Evolutionary conservation across 2,888 invertebrate genomes (phyloP).

Genomic region (Cheilosia vulpina): DNA sequence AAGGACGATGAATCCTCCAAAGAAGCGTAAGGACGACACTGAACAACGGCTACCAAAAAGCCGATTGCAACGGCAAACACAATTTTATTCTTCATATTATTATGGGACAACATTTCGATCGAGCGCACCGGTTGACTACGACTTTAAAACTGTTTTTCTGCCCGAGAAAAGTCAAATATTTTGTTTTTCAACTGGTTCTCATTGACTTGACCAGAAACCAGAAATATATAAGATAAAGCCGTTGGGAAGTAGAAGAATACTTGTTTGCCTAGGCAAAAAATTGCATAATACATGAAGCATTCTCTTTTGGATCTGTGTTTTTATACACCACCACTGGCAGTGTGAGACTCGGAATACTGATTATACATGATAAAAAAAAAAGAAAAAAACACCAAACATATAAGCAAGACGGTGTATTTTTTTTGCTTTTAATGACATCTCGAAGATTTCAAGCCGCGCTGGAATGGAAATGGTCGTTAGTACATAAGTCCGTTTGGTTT

Average conservation of each 20-base stretch:
- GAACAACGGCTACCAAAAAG: constrained; percentile 59
- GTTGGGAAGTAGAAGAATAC: constrained; percentile 75
- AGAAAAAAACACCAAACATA: constrained; percentile 14
- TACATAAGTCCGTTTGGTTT: constrained; percentile 66
- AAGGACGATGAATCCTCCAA: constrained; percentile 23
- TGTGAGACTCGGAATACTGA: constrained; percentile 69
- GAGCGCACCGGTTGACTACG: constrained; percentile 74
- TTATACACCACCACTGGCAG: constrained; percentile 62
- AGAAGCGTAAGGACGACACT: constrained; percentile 65
- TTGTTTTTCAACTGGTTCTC: constrained; percentile 75
- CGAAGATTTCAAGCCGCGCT: constrained; percentile 56
- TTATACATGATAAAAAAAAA: constrained; percentile 50
- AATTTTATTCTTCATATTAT: constrained; percentile 71
- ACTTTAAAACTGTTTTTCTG: constrained; percentile 72
- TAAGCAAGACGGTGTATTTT: neutral
- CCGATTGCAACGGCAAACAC: constrained; percentile 63
- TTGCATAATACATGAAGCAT: constrained; percentile 75
- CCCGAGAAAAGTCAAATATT: constrained; percentile 70
- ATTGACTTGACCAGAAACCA: constrained; percentile 74
- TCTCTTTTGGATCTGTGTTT: constrained; percentile 73
- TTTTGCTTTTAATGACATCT: constrained; percentile 61
- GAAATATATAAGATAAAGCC: constrained; percentile 72
- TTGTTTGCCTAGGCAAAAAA: constrained; percentile 75
- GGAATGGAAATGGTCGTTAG: constrained; percentile 61
- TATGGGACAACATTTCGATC: constrained; percentile 70